Conservation (phyloP, 2,113 vertebrate species). For the Hippocampus guttulatus region DNA sequence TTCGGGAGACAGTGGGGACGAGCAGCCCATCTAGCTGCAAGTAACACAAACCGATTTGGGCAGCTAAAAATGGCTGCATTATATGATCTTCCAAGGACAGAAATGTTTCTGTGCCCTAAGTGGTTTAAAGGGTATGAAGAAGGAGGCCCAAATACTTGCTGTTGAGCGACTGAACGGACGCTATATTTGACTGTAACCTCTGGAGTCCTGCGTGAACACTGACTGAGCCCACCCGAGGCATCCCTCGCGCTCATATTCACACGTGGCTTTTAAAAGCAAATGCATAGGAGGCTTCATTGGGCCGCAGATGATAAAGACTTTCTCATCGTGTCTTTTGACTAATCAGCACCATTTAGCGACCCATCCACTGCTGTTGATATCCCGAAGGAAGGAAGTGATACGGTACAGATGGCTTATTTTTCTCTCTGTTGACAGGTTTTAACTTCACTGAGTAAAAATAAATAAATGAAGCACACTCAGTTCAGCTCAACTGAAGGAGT, state of each 20-base stretch:
- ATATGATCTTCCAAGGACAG: conserved; percentile 70
- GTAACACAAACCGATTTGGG: conserved; percentile 58
- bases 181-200: conserved; percentile 66
- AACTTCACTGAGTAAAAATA: neutral
- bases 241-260: conserved; percentile 26
- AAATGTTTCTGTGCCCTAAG: conserved; percentile 54
- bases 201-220: conserved; percentile 60
- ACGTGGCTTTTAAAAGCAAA: conserved; percentile 8
- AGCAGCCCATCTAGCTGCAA: conserved; percentile 48
- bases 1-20: conserved; percentile 44
- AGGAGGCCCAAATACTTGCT: conserved; percentile 64
- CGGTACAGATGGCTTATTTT: too few species aligned
- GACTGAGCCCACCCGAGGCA: conserved; percentile 30
- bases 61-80: conserved; percentile 61
- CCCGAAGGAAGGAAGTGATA: too few species aligned
- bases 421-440: neutral
- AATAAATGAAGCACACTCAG: neutral
- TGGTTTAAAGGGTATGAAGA: conserved; percentile 60
- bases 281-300: too few species aligned
- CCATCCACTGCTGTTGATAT: too few species aligned
- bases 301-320: too few species aligned
- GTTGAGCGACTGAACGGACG: conserved; percentile 70
- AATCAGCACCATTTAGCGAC: too few species aligned
- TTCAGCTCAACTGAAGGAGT: neutral
- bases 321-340: neutral